These are phyloP conservation scores for Onychostruthus taczanowskii DNA, from an alignment of 2,113 vertebrate species.

Conservation along the genomic window DNA sequence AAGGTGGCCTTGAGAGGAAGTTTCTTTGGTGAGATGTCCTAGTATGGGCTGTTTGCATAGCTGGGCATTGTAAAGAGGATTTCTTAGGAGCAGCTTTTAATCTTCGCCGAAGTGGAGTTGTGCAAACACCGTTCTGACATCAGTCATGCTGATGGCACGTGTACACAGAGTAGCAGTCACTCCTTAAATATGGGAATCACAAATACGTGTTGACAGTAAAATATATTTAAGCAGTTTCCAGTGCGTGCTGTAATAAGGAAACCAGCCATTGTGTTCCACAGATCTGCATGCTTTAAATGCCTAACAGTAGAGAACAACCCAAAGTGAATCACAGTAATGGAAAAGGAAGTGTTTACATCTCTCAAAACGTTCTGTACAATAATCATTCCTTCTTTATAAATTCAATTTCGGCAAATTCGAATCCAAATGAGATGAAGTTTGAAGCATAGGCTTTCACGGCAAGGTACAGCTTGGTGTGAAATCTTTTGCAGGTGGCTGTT, in stretches of 20 bases:
- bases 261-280: constrained; percentile 16
- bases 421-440: constrained; percentile 19
- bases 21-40: constrained; percentile 4
- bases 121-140: constrained; percentile 17
- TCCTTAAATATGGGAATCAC: constrained; percentile 23
- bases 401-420: constrained; percentile 1
- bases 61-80: not conserved
- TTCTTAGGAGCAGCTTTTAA: constrained; percentile 11
- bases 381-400: constrained; percentile 11
- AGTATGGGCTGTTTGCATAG: constrained; percentile 34
- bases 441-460: not conserved
- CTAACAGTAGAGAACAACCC: not conserved
- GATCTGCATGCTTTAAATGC: not conserved
- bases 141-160: not conserved
- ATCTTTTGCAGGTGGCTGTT: constrained; percentile 55
- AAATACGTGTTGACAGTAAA: constrained; percentile 8
- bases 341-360: constrained; percentile 21
- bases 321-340: constrained; percentile 2
- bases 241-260: not conserved
- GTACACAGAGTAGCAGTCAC: not conserved
- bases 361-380: not conserved
- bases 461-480: constrained; percentile 4
- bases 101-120: not conserved
- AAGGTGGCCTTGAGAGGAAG: not conserved
- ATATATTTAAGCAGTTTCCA: not conserved